phyloP scores from a whole-genome alignment of 2,888 invertebrate genomes.

The Serripes groenlandicus region DNA sequence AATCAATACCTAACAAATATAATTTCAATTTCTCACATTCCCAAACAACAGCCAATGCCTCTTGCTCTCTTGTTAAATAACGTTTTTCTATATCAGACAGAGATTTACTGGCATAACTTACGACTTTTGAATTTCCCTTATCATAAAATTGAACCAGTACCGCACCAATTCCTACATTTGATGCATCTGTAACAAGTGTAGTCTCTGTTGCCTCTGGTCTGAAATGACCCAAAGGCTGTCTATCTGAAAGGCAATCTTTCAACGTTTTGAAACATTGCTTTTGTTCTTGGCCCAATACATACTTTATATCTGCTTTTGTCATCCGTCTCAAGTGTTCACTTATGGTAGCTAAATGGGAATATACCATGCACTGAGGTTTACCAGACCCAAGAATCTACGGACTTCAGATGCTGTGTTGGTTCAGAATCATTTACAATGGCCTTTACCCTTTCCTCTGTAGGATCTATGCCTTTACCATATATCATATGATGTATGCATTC shows the following conservation, averaged over 20 bases:
- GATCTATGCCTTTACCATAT: slow-evolving; percentile 52
- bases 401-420: slow-evolving; percentile 51
- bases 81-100: slow-evolving; percentile 54
- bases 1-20: slow-evolving; percentile 68
- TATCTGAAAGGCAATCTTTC: slow-evolving; percentile 31
- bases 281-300: slow-evolving; percentile 41
- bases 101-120: slow-evolving; percentile 63
- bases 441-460: slow-evolving; percentile 40
- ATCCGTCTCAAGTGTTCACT: slow-evolving; percentile 40
- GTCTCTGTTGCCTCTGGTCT: slow-evolving; percentile 44
- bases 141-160: slow-evolving; percentile 60
- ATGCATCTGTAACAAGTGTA: slow-evolving; percentile 68
- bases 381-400: slow-evolving; percentile 59
- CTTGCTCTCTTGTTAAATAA: slow-evolving; percentile 69
- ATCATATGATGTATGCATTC: slow-evolving; percentile 58
- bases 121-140: too few species aligned
- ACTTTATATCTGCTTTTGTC: slow-evolving; percentile 26
- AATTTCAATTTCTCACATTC: slow-evolving; percentile 72
- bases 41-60: slow-evolving; percentile 67
- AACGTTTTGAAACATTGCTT: slow-evolving; percentile 28
- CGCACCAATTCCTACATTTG: slow-evolving; percentile 68
- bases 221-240: slow-evolving; percentile 45
- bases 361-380: slow-evolving; percentile 43
- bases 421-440: slow-evolving; percentile 42
- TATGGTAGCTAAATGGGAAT: slow-evolving; percentile 58